Evolutionary conservation across 2,113 vertebrate species (phyloP).

Genomic region (Bothrops jararaca): DNA sequence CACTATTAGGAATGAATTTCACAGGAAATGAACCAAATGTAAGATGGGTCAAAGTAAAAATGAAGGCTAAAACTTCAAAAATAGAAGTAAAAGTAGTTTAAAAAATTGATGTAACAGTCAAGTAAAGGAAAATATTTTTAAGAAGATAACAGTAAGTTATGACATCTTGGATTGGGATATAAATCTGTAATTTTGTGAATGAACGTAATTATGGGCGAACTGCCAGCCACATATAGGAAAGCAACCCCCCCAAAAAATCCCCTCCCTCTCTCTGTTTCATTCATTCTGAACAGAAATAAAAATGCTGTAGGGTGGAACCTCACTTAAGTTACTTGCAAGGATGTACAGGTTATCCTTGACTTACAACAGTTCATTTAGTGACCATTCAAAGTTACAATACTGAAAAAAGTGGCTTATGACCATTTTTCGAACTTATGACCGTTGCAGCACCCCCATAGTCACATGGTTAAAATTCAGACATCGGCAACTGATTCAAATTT

Average conservation of each 20-base stretch:
- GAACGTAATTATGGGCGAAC: not conserved
- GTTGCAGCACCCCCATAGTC: too few species aligned
- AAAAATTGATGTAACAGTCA: not conserved
- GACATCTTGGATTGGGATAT: not conserved
- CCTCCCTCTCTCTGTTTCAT: not conserved
- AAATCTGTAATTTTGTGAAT: not conserved
- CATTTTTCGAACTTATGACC: too few species aligned
- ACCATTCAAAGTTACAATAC: too few species aligned
- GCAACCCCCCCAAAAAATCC: not conserved
- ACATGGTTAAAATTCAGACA: too few species aligned
- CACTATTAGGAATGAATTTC: not conserved
- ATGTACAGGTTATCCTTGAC: too few species aligned
- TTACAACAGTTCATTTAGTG: too few species aligned
- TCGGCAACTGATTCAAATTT: too few species aligned
- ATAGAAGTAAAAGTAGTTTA: not conserved
- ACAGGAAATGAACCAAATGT: not conserved
- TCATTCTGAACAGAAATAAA: not conserved
- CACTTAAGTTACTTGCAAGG: not conserved
- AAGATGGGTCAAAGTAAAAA: not conserved
- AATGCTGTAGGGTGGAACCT: not conserved
- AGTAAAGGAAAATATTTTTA: not conserved
- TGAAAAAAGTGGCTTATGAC: too few species aligned
- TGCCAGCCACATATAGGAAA: not conserved
- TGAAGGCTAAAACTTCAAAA: not conserved
- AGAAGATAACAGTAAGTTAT: not conserved